Conservation (phyloP, 1,140 invertebrate genomes). For the Drosophila oshimai region DNA sequence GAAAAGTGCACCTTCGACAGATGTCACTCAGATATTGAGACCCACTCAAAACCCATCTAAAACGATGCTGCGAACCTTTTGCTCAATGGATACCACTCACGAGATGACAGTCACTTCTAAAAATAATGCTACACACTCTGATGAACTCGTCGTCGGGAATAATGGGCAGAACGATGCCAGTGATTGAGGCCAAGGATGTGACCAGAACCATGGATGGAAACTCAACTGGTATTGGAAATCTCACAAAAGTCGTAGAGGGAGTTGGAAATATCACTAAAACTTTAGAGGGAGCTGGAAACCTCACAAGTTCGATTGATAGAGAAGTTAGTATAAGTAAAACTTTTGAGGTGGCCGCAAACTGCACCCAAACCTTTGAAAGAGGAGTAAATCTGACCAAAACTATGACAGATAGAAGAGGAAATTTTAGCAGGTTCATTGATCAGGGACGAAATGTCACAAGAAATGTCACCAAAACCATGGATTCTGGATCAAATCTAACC, state of each 20-base stretch:
- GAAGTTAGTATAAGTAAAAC: neutral
- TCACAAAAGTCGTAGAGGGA: neutral
- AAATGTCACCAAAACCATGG: neutral
- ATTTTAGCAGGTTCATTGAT: neutral
- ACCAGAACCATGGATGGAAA: neutral
- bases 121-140: slow-evolving; percentile 35
- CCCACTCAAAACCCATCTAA: neutral
- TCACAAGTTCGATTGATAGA: neutral
- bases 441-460: neutral
- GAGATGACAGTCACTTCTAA: neutral
- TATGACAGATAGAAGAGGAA: neutral
- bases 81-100: slow-evolving; percentile 25
- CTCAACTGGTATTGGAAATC: neutral
- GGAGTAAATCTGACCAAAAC: slow-evolving; percentile 2
- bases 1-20: neutral
- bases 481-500: neutral
- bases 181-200: slow-evolving; percentile 5
- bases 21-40: slow-evolving; percentile 20
- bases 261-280: slow-evolving; percentile 1
- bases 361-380: slow-evolving; percentile 1
- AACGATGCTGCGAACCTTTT: neutral
- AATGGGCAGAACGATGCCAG: slow-evolving; percentile 18
- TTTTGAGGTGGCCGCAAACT: neutral
- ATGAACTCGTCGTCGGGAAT: neutral
- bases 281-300: slow-evolving; percentile 3